Evolutionary conservation across 2,113 vertebrate genomes (phyloP).

Genomic region (Campylorhamphus procurvoides): DNA sequence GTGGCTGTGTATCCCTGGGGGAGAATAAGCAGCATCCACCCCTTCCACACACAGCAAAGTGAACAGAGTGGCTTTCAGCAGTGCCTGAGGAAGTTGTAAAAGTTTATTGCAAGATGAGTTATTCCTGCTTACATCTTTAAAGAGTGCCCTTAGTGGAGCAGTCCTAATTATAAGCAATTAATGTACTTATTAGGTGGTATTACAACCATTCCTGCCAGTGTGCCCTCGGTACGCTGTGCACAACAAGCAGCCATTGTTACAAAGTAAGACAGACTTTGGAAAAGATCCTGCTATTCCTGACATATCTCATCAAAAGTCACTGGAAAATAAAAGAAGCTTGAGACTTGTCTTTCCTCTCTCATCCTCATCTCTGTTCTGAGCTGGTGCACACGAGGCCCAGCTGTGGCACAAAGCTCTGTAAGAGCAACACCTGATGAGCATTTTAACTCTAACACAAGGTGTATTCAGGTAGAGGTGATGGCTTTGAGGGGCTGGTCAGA

Average conservation of each 20-base stretch:
- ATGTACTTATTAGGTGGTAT: neutral
- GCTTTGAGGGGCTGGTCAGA: accelerated
- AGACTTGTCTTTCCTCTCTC: neutral
- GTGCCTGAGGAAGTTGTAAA: neutral
- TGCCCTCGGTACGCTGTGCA: accelerated
- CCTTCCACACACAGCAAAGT: neutral
- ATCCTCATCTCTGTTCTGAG: neutral
- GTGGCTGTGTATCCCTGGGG: neutral
- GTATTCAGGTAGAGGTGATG: neutral
- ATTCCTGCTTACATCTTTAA: neutral
- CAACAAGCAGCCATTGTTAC: neutral
- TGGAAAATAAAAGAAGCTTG: neutral
- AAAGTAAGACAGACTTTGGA: neutral
- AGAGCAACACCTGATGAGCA: neutral
- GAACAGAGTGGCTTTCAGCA: neutral
- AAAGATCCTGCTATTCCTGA: neutral
- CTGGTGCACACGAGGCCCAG: neutral
- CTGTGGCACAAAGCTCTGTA: neutral
- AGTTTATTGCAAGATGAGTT: neutral
- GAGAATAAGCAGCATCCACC: neutral
- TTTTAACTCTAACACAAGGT: neutral
- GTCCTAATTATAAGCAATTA: neutral
- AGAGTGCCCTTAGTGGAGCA: neutral
- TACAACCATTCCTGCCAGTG: neutral
- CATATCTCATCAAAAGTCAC: neutral